phyloP scores from a whole-genome alignment of 2,113 vertebrate species.

The Chascanopsetta lugubris region DNA sequence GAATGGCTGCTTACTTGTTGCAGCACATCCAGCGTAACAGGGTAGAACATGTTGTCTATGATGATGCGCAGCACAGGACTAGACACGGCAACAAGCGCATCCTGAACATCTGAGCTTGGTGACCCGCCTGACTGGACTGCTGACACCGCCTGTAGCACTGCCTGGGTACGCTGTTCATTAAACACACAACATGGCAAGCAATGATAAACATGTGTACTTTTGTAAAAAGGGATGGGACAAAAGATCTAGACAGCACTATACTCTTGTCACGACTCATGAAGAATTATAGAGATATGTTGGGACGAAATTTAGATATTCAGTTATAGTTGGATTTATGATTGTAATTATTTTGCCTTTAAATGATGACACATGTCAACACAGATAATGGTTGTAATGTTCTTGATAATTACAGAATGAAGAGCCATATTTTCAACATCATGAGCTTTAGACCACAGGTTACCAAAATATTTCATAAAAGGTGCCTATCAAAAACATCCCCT shows the following conservation, averaged over 20 bases:
- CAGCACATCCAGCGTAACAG: slow-evolving; percentile 96
- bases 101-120: slow-evolving; percentile 88
- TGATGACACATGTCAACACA: too few relatives aligned
- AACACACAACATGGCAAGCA: slow-evolving; percentile 9
- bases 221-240: too few relatives aligned
- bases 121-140: slow-evolving; percentile 90
- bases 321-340: too few relatives aligned
- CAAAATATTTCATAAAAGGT: not conserved
- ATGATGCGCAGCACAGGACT: slow-evolving; percentile 98
- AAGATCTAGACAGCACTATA: too few relatives aligned
- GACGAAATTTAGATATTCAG: too few relatives aligned
- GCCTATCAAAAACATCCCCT: not conserved
- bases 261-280: too few relatives aligned
- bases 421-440: not conserved
- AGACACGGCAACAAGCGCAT: slow-evolving; percentile 88
- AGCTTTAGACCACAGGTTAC: not conserved
- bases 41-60: slow-evolving; percentile 99
- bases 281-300: too few relatives aligned
- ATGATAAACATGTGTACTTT: too few relatives aligned
- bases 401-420: too few relatives aligned
- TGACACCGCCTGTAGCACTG: slow-evolving; percentile 90
- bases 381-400: too few relatives aligned
- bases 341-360: too few relatives aligned
- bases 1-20: slow-evolving; percentile 85
- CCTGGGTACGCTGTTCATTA: slow-evolving; percentile 86